Conservation (phyloP, 2,797 vertebrate genomes). For the Gobio occitaniae region DNA sequence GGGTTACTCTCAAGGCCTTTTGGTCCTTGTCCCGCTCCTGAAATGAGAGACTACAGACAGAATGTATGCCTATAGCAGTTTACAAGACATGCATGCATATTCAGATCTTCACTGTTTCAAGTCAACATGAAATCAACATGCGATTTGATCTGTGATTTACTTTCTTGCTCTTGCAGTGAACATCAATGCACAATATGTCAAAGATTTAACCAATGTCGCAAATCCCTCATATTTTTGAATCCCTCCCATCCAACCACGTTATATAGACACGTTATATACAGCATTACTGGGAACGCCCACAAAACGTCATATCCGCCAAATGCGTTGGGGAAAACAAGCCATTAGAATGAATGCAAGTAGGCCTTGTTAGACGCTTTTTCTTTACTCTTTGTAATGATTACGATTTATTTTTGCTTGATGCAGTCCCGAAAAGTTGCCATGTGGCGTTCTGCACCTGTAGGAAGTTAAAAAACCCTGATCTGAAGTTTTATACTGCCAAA, state of each 20-base stretch:
- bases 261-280: too few relatives aligned
- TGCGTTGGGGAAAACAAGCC: too few relatives aligned
- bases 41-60: constrained; percentile 52
- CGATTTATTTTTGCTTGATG: too few relatives aligned
- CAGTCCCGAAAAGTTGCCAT: too few relatives aligned
- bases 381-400: too few relatives aligned
- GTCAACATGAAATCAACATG: neutral
- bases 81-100: neutral
- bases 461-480: too few relatives aligned
- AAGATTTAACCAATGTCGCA: neutral
- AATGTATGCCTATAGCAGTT: neutral
- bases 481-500: too few relatives aligned
- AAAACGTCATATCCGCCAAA: too few relatives aligned
- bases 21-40: constrained; percentile 65
- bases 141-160: neutral
- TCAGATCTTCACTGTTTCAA: neutral
- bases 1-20: constrained; percentile 68
- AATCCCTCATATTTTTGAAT: neutral
- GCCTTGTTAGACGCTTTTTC: too few relatives aligned
- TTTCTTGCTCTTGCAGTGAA: neutral
- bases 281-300: too few relatives aligned
- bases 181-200: neutral
- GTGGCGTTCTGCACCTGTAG: too few relatives aligned
- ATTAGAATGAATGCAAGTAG: too few relatives aligned
- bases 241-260: neutral